Evolutionary conservation across 1,140 invertebrate species (phyloP).

Genomic region (Holcopasites calliopsidis): DNA sequence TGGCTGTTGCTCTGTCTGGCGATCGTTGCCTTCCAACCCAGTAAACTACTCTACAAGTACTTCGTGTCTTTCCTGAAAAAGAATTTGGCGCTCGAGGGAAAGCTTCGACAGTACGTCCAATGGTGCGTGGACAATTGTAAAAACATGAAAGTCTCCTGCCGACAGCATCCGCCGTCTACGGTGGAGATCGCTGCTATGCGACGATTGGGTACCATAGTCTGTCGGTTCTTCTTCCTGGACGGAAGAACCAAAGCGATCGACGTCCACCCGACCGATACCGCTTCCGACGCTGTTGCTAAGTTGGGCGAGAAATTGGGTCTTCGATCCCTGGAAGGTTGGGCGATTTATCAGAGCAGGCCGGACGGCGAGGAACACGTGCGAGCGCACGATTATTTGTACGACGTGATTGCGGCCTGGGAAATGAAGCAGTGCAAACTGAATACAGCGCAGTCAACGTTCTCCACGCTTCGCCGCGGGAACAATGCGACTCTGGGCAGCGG

Average conservation of each 20-base stretch:
- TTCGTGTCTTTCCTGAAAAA: conserved; percentile 89
- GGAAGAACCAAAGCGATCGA: conserved; percentile 97
- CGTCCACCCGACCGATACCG: conserved; percentile 96
- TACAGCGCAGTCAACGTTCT: conserved; percentile 80
- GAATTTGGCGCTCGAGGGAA: conserved; percentile 85
- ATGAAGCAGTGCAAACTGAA: conserved; percentile 84
- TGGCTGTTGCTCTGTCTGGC: conserved; percentile 94
- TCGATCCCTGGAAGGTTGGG: conserved; percentile 93
- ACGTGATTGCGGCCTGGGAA: conserved; percentile 96
- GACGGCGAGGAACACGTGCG: conserved; percentile 95
- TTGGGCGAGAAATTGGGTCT: conserved; percentile 94
- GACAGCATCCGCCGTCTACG: conserved; percentile 93
- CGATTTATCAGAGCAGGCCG: conserved; percentile 92
- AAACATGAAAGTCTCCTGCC: conserved; percentile 89
- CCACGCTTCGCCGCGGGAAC: conserved; percentile 80
- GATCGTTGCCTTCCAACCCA: conserved; percentile 95
- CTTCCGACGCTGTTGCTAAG: conserved; percentile 92
- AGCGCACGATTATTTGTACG: conserved; percentile 95
- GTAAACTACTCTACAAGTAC: conserved; percentile 89
- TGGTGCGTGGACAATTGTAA: conserved; percentile 97
- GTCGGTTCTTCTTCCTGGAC: conserved; percentile 97
- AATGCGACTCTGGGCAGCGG: conserved; percentile 86
- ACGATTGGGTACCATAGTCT: conserved; percentile 94
- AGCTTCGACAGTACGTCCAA: conserved; percentile 91
- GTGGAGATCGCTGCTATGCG: conserved; percentile 97